These are phyloP conservation scores for Nansenia antarctica DNA, from an alignment of 2,113 vertebrate genomes.

Conservation along the genomic window DNA sequence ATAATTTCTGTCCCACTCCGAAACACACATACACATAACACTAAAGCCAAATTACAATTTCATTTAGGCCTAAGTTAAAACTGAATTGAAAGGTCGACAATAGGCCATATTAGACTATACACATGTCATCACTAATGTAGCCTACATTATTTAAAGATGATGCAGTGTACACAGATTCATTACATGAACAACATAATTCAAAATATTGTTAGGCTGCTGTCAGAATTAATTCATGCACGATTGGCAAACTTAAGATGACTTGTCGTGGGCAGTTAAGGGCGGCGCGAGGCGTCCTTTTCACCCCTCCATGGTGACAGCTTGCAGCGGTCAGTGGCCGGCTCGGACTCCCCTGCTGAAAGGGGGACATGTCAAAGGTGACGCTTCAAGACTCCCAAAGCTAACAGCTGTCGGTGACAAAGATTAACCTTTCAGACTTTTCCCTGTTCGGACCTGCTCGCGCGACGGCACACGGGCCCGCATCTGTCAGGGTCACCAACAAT, in stretches of 20 bases:
- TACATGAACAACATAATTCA: not conserved
- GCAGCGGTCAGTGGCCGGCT: conserved; percentile 79
- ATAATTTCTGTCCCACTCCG: too few relatives aligned
- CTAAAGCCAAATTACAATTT: too few relatives aligned
- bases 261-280: conserved; percentile 62
- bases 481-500: conserved; percentile 78
- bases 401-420: conserved; percentile 84
- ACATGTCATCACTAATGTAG: too few relatives aligned
- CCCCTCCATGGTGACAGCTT: conserved; percentile 81
- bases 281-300: conserved; percentile 65
- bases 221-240: conserved; percentile 15
- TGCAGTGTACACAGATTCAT: too few relatives aligned
- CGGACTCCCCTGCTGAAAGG: conserved; percentile 70
- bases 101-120: too few relatives aligned
- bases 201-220: not conserved
- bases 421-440: conserved; percentile 87
- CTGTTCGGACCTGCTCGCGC: conserved; percentile 78
- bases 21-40: too few relatives aligned
- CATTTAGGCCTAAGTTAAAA: too few relatives aligned
- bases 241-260: conserved; percentile 35
- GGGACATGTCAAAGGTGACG: conserved; percentile 90
- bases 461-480: conserved; percentile 71
- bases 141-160: not conserved
- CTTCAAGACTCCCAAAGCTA: conserved; percentile 87
- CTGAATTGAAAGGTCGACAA: too few relatives aligned